Base-by-base conservation (phyloP, 1,140 invertebrate species). In the Yoshiicerus persimilis region DNA sequence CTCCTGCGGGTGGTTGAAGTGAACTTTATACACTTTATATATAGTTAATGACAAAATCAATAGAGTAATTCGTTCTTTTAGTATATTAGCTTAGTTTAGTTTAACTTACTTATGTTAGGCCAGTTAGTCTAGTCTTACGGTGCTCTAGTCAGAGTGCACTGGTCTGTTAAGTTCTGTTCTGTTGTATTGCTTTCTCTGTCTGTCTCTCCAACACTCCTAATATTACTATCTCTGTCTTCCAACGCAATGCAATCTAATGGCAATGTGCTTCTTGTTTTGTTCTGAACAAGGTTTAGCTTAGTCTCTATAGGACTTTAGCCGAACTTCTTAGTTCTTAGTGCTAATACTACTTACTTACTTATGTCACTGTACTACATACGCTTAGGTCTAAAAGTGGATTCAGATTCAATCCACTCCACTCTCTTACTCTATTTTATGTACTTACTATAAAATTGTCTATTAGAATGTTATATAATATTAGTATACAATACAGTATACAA, bases 31-130 rank as follows among this genome's bases (percentile, higher is more conserved):
- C 39, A 84, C 83, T 84, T 84, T 62, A 47, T n/a, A 80, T 70
- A 88, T 88, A 64, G 27, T 88, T 88, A 88, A 88, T 88, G 87
- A 88, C 87, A 88, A 88, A 88, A 88, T 88, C 87, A 88, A 88
- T 88, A 88, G 83, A 88, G 56, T 88, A 75, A 87, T 83, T 80
- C 86, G 86, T 84, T 84, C 38, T 25, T 47, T 56, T 11, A 56
- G 83, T 84, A 11, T 80, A 80, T 87, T 87, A 83, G 86, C 75
- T 56, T 80, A 80, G 77, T 32, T 75, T 30, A n/a, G 38, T 23
- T 87, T 70, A 38, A 32, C 34, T 70, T 86, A 13, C 27, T 86
- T 13, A 56, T 56, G 47, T 56, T 56, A n/a, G 47, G 47, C 13
- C 47, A 56, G 41, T 20, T 8, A 47, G 41, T 56, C 47, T n/a